Evolutionary conservation across 1,140 invertebrate genomes (phyloP).

Genomic region (Philaenus spumarius): DNA sequence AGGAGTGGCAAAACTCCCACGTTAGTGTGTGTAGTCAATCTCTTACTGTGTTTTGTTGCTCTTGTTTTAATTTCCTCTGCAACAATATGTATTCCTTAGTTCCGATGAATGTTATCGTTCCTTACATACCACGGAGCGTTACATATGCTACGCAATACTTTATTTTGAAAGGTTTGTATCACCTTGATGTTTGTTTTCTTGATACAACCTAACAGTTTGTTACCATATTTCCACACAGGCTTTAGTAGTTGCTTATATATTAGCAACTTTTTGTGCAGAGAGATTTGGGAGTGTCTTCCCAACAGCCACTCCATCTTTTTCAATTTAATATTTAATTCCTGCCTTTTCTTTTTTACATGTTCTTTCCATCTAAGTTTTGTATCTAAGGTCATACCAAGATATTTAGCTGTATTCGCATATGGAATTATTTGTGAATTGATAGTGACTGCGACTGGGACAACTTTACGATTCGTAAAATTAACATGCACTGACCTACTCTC

Average conservation of each 20-base stretch:
- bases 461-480: slow-evolving; percentile 30
- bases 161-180: background rate
- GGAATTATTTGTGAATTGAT: background rate
- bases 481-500: slow-evolving; percentile 31
- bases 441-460: slow-evolving; percentile 4
- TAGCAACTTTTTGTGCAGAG: slow-evolving; percentile 16
- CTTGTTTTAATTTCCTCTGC: no score
- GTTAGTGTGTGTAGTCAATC: no score
- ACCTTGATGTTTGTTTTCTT: no score
- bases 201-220: background rate
- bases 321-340: slow-evolving; percentile 22
- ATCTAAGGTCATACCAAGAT: slow-evolving; percentile 31
- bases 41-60: no score
- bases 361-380: slow-evolving; percentile 9
- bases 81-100: no score
- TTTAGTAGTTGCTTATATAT: slow-evolving; percentile 22
- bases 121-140: background rate
- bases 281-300: slow-evolving; percentile 20
- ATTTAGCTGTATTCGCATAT: slow-evolving; percentile 18
- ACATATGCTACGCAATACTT: background rate
- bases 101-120: background rate
- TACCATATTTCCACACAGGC: background rate
- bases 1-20: no score
- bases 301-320: slow-evolving; percentile 25
- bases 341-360: slow-evolving; percentile 20